Evolutionary conservation across 2,888 invertebrate genomes (phyloP), one percentile per base, ranked within the genome.

Genomic region (Mythimna vitellina): DNA sequence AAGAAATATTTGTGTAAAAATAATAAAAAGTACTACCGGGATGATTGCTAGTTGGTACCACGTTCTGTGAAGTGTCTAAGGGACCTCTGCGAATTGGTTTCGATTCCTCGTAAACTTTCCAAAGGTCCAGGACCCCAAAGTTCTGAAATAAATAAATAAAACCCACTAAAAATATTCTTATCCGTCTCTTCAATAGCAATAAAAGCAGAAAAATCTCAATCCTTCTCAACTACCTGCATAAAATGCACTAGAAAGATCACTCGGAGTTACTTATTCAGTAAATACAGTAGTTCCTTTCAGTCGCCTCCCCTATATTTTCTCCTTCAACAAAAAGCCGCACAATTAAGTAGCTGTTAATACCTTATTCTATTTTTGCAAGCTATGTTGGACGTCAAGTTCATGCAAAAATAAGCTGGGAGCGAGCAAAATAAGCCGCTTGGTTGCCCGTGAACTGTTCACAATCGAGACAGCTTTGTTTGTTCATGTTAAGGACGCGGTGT

Each of bases 401-500:
- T 85, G 81, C 80, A 82, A 83, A 88, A 86, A 85, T 84, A 87
- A 84, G 81, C 78, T 78, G 73, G 82, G 84, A 86, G 87, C 84
- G 87, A 89, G 87, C 86, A 86, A 89, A 92, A 89, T 90, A 91
- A 92, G 89, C 89, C 82, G 88, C 88, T 89, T 89, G 87, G 80
- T 85, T 84, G 80, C 79, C 84, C 86, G 84, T 87, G 89, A 90
- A 90, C 90, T 88, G 89, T 88, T 89, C 88, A 88, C 92, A 89
- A 90, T 91, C 85, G 87, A 89, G 89, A 88, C 88, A 86, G 89
- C 90, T 91, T 91, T 91, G 90, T 92, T 92, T 90, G 87, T 86
- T 80, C 81, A 84, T 65, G 80, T 74, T 72, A 64, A 76, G 81
- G 83, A 49, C 35, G 88, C 80, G n/a, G 61, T 77, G 78, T 81